A percentile compares a stretch with the other conserved stretches of the same genome.
Evolutionary conservation across 53 echinoderm and acorn worm species (phyloP).

Genomic region (Holothuria scabra): DNA sequence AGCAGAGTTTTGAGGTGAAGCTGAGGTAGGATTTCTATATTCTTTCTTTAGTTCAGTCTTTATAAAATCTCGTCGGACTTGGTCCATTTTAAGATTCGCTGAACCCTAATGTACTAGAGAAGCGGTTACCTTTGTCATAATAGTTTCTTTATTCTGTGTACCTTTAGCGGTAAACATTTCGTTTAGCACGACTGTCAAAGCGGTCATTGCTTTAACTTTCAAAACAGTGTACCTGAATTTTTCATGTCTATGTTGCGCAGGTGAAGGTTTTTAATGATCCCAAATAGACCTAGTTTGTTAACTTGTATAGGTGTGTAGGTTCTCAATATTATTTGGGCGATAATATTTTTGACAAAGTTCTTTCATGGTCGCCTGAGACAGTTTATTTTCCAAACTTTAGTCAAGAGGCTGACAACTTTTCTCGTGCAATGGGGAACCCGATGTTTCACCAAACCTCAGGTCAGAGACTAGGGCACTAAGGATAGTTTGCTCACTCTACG

Average conservation of each 20-base stretch:
- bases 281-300: slow-evolving; percentile 24
- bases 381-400: background rate
- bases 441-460: too few relatives aligned
- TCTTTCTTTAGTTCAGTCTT: slow-evolving; percentile 14
- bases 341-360: slow-evolving; percentile 17
- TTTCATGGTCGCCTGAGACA: background rate
- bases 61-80: slow-evolving; percentile 29
- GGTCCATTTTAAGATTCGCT: slow-evolving; percentile 15
- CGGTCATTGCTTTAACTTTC: slow-evolving; percentile 24
- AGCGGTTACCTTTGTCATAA: slow-evolving; percentile 1
- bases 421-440: too few relatives aligned
- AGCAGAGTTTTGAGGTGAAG: background rate
- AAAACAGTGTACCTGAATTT: background rate
- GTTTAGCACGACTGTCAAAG: background rate
- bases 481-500: background rate
- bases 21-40: background rate
- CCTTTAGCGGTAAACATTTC: slow-evolving; percentile 14
- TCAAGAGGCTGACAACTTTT: background rate
- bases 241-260: background rate
- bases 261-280: slow-evolving; percentile 1
- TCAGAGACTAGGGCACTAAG: too few relatives aligned
- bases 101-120: slow-evolving; percentile 8
- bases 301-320: background rate
- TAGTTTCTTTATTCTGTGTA: too few relatives aligned
- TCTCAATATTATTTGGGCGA: background rate